Evolutionary conservation across 2,888 invertebrate genomes (phyloP), one percentile per base, ranked within the genome.

Genomic region (Agapostemon virescens): DNA sequence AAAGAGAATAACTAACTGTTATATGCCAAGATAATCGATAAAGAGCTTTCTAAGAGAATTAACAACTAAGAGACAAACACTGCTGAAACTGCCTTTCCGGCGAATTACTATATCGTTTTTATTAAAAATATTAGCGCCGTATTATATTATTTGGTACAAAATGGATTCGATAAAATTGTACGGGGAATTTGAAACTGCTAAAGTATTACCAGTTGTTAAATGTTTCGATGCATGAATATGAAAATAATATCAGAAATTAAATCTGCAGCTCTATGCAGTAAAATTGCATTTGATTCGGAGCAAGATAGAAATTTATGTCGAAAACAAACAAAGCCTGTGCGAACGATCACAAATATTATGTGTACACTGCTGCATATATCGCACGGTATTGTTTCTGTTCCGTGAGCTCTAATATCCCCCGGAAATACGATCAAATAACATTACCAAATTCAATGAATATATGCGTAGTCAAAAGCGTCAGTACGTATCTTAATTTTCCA

Each of bases 361-460:
- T 26, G 26, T 42, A 38, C 42, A 15, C 17, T 30, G 38, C 15
- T 49, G 38, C 49, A 68, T 68, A 23, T 55, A 40, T n/a, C 30
- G 40, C 23, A 33, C 17, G 13, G 26, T 36, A 45, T 36, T 9
- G 42, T 23, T 36, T 73, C 26, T 15, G 17, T 55, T 30, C 26
- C 45, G 26, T 67, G 26, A 49, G 52, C 45, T 36, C 36, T 38
- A 38, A n/a, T 40, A 40, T 45, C 23, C 45, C 23, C 58, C 26
- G 38, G 38, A 67, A 49, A 73, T 61, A 26, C 38, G 30, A 67
- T n/a, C 33, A 38, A 30, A 61, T 49, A 73, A 73, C 23, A 58
- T 66, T 66, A 13, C 33, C 23, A 33, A 9, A 40, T 6, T 33
- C 52, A 20, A 64, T 40, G 71, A 64, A 71, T 64, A 58, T 26